phyloP scores from a whole-genome alignment of 1,140 invertebrate species.

The Formica selysi region DNA sequence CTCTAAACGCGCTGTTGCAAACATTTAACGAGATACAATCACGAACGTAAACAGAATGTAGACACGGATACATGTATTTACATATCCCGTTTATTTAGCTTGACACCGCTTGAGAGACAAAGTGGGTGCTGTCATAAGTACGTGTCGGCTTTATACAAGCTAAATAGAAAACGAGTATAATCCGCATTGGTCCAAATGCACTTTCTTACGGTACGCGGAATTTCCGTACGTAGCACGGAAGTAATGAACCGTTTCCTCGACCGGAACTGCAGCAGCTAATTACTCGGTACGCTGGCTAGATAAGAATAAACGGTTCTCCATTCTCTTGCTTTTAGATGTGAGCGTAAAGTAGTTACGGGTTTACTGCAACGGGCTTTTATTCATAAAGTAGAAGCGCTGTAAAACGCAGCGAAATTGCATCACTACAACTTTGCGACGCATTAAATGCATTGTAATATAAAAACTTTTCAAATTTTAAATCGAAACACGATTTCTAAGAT shows the following conservation, averaged over 20 bases:
- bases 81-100: slow-evolving; percentile 36
- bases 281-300: slow-evolving; percentile 19
- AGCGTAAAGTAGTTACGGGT: slow-evolving; percentile 22
- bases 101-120: slow-evolving; percentile 7
- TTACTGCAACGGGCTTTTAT: slow-evolving; percentile 6
- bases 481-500: neutral
- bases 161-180: slow-evolving; percentile 21
- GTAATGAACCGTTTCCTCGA: slow-evolving; percentile 42
- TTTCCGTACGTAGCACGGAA: slow-evolving; percentile 1
- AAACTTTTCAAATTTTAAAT: neutral
- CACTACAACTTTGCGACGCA: neutral
- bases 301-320: slow-evolving; percentile 27
- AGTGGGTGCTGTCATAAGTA: slow-evolving; percentile 15
- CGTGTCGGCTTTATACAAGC: slow-evolving; percentile 1
- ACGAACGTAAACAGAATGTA: neutral
- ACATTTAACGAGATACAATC: slow-evolving; percentile 31
- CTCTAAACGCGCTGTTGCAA: neutral
- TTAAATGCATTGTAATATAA: slow-evolving; percentile 24
- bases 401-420: slow-evolving; percentile 1
- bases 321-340: slow-evolving; percentile 16
- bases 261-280: slow-evolving; percentile 18
- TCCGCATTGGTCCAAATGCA: neutral
- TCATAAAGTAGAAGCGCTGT: neutral
- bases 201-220: slow-evolving; percentile 21
- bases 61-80: slow-evolving; percentile 43